Percentiles rank a stretch among this genome's conserved stretches.
phyloP scores from a whole-genome alignment of 2,797 vertebrate genomes.

The Odontamblyopus rebecca region DNA sequence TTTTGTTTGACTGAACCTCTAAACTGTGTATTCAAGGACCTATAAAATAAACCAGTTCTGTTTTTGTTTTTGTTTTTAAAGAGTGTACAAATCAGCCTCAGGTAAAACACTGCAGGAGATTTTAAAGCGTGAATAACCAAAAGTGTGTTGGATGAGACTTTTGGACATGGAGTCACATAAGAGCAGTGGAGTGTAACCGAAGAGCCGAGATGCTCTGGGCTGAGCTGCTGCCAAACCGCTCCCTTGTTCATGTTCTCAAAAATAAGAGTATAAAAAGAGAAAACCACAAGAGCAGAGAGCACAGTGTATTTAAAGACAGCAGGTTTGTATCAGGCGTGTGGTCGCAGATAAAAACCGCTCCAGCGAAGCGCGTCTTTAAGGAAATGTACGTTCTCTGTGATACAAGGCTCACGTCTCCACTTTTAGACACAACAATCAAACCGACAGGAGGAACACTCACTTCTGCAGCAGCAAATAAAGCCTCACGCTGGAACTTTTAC shows the following conservation, averaged over 20 bases:
- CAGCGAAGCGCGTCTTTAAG: slow-evolving; percentile 33
- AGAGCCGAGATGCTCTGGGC: not conserved
- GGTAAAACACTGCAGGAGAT: too few species aligned
- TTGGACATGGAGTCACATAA: not conserved
- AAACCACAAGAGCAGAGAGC: not conserved
- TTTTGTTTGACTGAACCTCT: too few species aligned
- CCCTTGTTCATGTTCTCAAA: not conserved
- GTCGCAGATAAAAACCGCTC: slow-evolving; percentile 51
- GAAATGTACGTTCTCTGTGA: slow-evolving; percentile 25
- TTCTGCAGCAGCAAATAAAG: too few species aligned
- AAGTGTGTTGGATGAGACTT: too few species aligned
- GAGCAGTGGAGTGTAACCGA: not conserved
- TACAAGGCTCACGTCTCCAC: not conserved
- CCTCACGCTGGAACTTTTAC: too few species aligned
- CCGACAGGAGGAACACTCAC: not conserved
- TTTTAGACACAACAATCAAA: not conserved
- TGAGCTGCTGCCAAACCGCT: not conserved
- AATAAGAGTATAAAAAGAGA: not conserved
- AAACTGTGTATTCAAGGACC: too few species aligned
- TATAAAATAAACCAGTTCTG: too few species aligned
- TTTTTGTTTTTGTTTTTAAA: too few species aligned
- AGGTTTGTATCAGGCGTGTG: slow-evolving; percentile 48
- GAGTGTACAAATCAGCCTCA: too few species aligned
- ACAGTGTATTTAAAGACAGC: slow-evolving; percentile 61
- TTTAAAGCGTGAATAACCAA: too few species aligned